Base-by-base conservation (phyloP, 2,797 vertebrate species). In the Echeneis naucrates region DNA sequence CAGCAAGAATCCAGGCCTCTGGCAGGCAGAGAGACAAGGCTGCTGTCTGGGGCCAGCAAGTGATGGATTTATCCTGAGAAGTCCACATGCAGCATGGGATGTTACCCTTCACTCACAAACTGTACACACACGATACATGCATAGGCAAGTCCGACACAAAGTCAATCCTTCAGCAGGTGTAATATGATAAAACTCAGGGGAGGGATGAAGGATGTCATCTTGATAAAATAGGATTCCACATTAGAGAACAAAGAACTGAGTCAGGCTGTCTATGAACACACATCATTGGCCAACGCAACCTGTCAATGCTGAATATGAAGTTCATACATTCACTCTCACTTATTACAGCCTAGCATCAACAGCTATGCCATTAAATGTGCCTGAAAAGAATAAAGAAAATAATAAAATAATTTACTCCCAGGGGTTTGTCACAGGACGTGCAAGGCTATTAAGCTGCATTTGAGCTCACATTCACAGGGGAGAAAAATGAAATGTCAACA, bases 131-230 rank as follows among this genome's bases (percentile, higher is more conserved):
- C 38, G 35, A 37, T 37, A 13, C 11, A 10, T 37, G 53, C n/a
- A 26, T n/a, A 24, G 35, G 33, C 51, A 8, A 26, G 37, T 21
- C 11, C 1, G 51, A 83, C 78, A 73, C 59, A 79, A 84, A 90
- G 83, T 88, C 92, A 75, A 90, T 88, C 81, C 55, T 75, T 52
- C 51, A 71, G 50, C 11, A 0, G 70, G 56, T 52, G 75, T 64
- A 74, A 84, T 59, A 85, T 73, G 64, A 74, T 79, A 87, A 83
- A 59, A 52, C 55, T 78, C 66, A 61, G 68, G 52, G 65, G 71
- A 66, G 60, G 68, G 45, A 4, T 66, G 75, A 82, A 55, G 53
- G 52, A 82, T 82, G 82, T 77, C 80, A 84, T 70, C 52, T 74
- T 24, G 52, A 54, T 69, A 81, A 89, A 85, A 87, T 47, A 63